These are phyloP conservation scores for Spermophilus dauricus DNA, from an alignment of 2,113 vertebrate species.

Conservation along the genomic window DNA sequence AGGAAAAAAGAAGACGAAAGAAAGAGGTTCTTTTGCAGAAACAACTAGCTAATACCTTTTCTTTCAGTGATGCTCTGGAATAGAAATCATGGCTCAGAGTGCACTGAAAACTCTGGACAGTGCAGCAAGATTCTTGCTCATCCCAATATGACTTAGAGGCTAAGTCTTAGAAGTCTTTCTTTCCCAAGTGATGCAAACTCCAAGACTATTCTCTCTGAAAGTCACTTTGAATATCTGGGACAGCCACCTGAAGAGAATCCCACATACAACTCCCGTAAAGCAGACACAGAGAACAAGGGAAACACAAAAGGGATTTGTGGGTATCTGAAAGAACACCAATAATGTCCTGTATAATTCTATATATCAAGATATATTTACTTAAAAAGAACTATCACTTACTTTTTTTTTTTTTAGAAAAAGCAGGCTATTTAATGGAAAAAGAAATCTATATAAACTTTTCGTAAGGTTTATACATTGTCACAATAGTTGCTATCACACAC, in stretches of 20 bases:
- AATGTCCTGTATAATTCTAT: neutral
- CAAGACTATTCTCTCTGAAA: neutral
- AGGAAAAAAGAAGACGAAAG: neutral
- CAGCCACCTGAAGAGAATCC: neutral
- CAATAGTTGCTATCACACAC: neutral
- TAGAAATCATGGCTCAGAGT: neutral
- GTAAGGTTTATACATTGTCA: neutral
- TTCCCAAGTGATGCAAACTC: neutral
- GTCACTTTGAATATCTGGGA: neutral
- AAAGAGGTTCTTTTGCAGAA: too few relatives aligned
- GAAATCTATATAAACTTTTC: neutral
- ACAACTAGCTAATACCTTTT: neutral
- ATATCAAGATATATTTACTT: neutral
- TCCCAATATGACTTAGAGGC: neutral
- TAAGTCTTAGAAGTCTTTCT: neutral
- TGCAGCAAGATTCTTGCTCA: neutral
- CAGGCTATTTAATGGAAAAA: neutral
- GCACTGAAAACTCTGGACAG: neutral
- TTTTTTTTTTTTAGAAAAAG: neutral
- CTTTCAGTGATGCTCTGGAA: neutral
- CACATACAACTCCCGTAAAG: neutral
- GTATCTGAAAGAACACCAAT: neutral
- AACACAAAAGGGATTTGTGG: neutral
- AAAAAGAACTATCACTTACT: neutral
- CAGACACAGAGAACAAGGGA: neutral